These are phyloP conservation scores for Sternotherus odoratus DNA, from an alignment of 2,797 vertebrate species.

Conservation along the genomic window DNA sequence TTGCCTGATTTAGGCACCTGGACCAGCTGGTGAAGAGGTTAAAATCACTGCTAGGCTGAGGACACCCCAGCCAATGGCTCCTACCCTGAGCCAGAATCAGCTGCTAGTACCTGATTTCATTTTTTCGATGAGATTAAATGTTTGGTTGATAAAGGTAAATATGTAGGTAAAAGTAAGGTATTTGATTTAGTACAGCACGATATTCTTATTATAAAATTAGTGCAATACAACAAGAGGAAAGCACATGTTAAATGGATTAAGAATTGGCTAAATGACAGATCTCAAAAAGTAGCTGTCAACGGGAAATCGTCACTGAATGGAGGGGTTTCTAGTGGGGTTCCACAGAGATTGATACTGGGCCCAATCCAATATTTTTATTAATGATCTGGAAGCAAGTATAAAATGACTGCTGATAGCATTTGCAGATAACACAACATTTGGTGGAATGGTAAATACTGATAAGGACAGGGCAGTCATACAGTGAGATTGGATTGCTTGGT, in stretches of 20 bases:
- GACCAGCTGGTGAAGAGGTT: no score
- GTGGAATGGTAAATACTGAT: slow-evolving; percentile 24
- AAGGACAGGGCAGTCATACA: not conserved
- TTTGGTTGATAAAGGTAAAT: not conserved
- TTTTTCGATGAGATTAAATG: not conserved
- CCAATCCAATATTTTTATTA: not conserved
- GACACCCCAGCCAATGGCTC: no score
- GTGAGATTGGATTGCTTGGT: not conserved
- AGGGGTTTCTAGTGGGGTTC: not conserved
- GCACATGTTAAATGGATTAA: not conserved
- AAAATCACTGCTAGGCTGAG: no score
- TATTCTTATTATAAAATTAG: not conserved
- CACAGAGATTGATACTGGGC: not conserved
- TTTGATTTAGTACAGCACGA: not conserved
- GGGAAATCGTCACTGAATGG: fast-evolving
- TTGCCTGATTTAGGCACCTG: not conserved
- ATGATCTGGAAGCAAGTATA: slow-evolving; percentile 35
- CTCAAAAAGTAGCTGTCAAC: fast-evolving
- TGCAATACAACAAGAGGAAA: not conserved
- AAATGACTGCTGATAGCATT: slow-evolving; percentile 51
- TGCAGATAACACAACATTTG: not conserved
- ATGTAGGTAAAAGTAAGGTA: not conserved
- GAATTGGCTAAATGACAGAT: not conserved
- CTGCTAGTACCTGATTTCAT: not conserved
- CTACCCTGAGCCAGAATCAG: no score